phyloP scores from a whole-genome alignment of 2,888 invertebrate genomes.

The Serrognathus titanus region DNA sequence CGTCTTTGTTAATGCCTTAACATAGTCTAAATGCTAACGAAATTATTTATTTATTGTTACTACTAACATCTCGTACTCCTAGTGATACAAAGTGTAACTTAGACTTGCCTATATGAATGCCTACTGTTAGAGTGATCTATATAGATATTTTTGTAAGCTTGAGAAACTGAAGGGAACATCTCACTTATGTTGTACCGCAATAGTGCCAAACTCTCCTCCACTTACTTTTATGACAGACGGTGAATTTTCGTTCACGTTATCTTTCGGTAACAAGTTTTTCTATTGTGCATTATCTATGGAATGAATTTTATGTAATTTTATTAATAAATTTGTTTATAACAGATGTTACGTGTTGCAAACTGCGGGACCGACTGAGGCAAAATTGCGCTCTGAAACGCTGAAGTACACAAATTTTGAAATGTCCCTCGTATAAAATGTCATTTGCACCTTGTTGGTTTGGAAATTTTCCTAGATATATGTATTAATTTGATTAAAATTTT shows the following conservation, averaged over 20 bases:
- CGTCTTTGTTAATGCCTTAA: background rate
- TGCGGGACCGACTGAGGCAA: no score
- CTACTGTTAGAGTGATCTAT: background rate
- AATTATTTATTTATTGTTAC: background rate
- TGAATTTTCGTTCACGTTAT: background rate
- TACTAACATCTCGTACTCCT: background rate
- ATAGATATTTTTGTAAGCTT: constrained; percentile 4
- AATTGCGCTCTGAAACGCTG: no score
- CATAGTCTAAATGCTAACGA: background rate
- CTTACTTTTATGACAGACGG: background rate
- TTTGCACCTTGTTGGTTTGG: no score
- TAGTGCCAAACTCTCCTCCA: background rate
- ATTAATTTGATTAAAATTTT: no score
- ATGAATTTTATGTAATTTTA: constrained; percentile 11
- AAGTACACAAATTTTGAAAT: no score
- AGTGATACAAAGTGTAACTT: background rate
- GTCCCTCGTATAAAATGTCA: no score
- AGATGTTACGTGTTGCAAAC: no score
- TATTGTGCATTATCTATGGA: background rate
- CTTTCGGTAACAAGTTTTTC: background rate
- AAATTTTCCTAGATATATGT: no score
- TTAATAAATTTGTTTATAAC: constrained; percentile 12
- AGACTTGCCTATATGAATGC: background rate
- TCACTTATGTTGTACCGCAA: background rate
- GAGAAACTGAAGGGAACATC: background rate